Evolutionary conservation across 2,888 invertebrate genomes (phyloP), one percentile per base, ranked within the genome.

Genomic region (Brachyptera putata): DNA sequence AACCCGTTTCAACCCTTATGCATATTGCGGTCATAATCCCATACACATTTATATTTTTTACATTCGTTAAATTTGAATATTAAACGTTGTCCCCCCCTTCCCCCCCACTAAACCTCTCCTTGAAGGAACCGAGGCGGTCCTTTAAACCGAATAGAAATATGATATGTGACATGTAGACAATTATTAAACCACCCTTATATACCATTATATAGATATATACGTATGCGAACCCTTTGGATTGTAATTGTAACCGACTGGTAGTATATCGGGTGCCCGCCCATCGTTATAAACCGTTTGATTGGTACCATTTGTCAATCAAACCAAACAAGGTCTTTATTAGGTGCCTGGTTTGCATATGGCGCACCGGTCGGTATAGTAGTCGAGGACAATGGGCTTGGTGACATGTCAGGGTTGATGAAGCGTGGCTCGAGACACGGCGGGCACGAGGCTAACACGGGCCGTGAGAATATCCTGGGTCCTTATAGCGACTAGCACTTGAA

Each of bases 301-400:
- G 63, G 43, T 21, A 56, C 46, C 59, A 63, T 63, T 63, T 63
- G 63, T 63, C 63, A 61, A 61, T 63, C 61, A 59, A 60, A 62
- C 25, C 34, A 34, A 53, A 53, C 53, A 53, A 46, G 18, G 41
- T 18, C 41, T 41, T 41, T 41, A 41, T 41, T 41, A 30, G 49
- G 14, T 26, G 3, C 11, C 18, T 41, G 13, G 18, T 50, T 50
- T 50, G 49, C 49, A 50, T 50, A 41, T 16, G 11, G 41, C n/a
- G n/a, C n/a, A n/a, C n/a, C n/a, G n/a, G n/a, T n/a, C n/a, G n/a
- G n/a, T n/a, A n/a, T n/a, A n/a, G n/a, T n/a, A n/a, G n/a, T n/a
- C n/a, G n/a, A n/a, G n/a, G n/a, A n/a, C n/a, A n/a, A n/a, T n/a
- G n/a, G n/a, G n/a, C n/a, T n/a, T n/a, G n/a, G n/a, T n/a, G n/a